phyloP scores from a whole-genome alignment of 2,888 invertebrate species.

The Lysandra bellargus region DNA sequence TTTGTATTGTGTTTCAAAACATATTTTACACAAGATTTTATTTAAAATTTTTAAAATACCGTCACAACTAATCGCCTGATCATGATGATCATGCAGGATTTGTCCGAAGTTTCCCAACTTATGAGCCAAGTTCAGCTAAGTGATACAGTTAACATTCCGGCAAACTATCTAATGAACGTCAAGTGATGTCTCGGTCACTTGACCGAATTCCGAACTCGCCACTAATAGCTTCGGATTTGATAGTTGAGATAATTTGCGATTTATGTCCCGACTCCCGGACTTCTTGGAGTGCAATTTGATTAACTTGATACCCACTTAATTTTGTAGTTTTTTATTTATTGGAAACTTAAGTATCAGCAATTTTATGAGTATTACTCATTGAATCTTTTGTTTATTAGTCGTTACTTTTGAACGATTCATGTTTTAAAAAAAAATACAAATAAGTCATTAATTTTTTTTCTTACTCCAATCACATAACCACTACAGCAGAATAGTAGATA shows the following conservation, averaged over 20 bases:
- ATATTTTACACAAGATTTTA: too few relatives aligned
- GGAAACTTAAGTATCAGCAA: not conserved
- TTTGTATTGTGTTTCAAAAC: too few relatives aligned
- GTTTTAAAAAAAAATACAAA: too few relatives aligned
- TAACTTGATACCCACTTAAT: not conserved
- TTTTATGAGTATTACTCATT: not conserved
- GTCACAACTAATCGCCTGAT: not conserved
- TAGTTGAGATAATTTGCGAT: slow-evolving; percentile 14
- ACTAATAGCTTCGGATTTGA: slow-evolving; percentile 22
- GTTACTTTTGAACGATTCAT: too few relatives aligned
- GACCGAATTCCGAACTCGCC: slow-evolving; percentile 2
- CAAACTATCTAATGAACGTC: slow-evolving; percentile 26
- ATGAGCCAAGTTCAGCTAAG: not conserved
- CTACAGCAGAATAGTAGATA: too few relatives aligned
- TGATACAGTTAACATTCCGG: slow-evolving; percentile 16
- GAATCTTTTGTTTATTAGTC: not conserved
- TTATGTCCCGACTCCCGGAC: slow-evolving; percentile 7
- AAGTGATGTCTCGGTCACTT: slow-evolving; percentile 2
- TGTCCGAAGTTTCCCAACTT: not conserved
- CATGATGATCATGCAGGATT: not conserved
- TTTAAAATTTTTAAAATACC: too few relatives aligned
- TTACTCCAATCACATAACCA: too few relatives aligned
- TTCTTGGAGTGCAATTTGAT: slow-evolving; percentile 13
- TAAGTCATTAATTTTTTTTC: too few relatives aligned
- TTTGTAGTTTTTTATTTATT: not conserved